phyloP scores from a whole-genome alignment of 2,797 vertebrate genomes.

The Karalla daura region DNA sequence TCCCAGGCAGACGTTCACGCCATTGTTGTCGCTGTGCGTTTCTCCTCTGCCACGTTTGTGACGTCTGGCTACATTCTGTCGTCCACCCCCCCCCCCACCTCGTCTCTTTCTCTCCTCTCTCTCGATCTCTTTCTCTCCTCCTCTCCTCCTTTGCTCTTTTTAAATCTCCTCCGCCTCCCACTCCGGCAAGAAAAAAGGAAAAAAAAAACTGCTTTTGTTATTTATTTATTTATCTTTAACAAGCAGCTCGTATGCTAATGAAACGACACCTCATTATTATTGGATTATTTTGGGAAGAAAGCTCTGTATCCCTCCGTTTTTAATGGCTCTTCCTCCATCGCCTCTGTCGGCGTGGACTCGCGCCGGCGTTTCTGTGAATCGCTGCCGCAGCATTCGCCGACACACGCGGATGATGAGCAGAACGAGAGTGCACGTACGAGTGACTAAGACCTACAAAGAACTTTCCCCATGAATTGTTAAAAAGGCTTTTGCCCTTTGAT shows the following conservation, averaged over 20 bases:
- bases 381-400: conserved; percentile 15
- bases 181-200: conserved; percentile 45
- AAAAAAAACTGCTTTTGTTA: not conserved
- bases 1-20: conserved; percentile 28
- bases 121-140: not conserved
- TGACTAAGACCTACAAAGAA: conserved; percentile 49
- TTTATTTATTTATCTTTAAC: not conserved
- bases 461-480: conserved; percentile 57
- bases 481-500: conserved; percentile 52
- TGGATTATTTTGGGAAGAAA: conserved; percentile 44
- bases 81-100: conserved; percentile 4
- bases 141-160: conserved; percentile 25
- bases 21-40: conserved; percentile 21
- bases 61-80: conserved; percentile 40
- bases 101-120: conserved; percentile 10
- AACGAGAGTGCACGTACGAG: conserved; percentile 20
- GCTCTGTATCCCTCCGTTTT: conserved; percentile 1
- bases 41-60: conserved; percentile 17
- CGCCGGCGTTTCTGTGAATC: conserved; percentile 45
- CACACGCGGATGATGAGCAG: conserved; percentile 21
- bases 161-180: conserved; percentile 35
- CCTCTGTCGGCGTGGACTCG: not conserved
- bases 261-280: conserved; percentile 39
- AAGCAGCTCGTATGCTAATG: conserved; percentile 44
- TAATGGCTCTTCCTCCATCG: conserved; percentile 11